These are phyloP conservation scores for Hypomecis atomaria DNA, from an alignment of 2,888 invertebrate species.

Conservation along the genomic window DNA sequence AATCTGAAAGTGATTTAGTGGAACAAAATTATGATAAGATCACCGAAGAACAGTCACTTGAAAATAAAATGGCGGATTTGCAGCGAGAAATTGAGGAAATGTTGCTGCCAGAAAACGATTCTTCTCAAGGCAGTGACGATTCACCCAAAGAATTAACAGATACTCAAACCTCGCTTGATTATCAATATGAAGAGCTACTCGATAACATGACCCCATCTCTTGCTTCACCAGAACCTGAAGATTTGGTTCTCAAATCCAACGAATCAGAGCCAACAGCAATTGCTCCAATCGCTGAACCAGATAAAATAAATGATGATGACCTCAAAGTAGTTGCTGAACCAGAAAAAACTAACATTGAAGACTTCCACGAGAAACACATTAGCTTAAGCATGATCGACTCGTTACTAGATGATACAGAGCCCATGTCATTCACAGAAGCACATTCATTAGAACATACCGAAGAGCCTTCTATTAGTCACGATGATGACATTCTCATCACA, in stretches of 20 bases:
- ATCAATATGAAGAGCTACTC: conserved; percentile 62
- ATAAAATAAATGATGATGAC: conserved; percentile 31
- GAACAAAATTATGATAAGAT: conserved; percentile 49
- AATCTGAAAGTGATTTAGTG: conserved; percentile 40
- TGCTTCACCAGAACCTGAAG: conserved; percentile 70
- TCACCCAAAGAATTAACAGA: conserved; percentile 67
- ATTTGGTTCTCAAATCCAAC: conserved; percentile 40
- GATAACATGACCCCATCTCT: conserved; percentile 68
- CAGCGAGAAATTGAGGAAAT: conserved; percentile 81
- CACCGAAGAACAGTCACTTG: conserved; percentile 72
- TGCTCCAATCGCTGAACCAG: conserved; percentile 27
- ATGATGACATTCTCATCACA: conserved; percentile 48
- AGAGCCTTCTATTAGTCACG: conserved; percentile 48
- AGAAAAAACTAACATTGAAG: conserved; percentile 41
- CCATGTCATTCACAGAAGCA: conserved; percentile 51
- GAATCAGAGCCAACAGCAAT: conserved; percentile 20
- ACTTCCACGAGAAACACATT: conserved; percentile 58
- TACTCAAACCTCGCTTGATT: conserved; percentile 63
- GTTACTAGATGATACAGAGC: conserved; percentile 58
- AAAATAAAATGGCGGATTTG: conserved; percentile 79
- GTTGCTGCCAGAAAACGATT: conserved; percentile 76
- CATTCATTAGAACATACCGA: conserved; percentile 54
- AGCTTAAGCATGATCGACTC: conserved; percentile 66
- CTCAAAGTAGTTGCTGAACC: conserved; percentile 20
- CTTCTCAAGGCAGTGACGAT: conserved; percentile 67